Evolutionary conservation across 2,888 invertebrate genomes (phyloP).

Genomic region (Dicycla oo): DNA sequence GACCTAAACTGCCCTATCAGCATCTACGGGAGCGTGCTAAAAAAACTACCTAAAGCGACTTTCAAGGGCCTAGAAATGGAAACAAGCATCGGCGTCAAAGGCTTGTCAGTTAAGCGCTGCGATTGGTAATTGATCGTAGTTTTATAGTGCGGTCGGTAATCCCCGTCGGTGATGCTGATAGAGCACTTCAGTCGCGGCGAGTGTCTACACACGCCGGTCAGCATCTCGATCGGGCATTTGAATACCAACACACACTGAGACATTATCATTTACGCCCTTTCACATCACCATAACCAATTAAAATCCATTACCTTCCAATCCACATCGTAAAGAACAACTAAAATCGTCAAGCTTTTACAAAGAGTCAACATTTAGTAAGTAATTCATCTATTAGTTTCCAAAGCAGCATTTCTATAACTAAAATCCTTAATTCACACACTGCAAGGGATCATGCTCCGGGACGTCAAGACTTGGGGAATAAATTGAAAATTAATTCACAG

Average conservation of each 20-base stretch:
- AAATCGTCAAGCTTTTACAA: slow-evolving; percentile 88
- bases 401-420: slow-evolving; percentile 86
- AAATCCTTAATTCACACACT: slow-evolving; percentile 82
- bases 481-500: slow-evolving; percentile 68
- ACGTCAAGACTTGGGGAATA: slow-evolving; percentile 79
- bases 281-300: slow-evolving; percentile 89
- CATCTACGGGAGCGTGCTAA: slow-evolving; percentile 89
- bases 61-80: slow-evolving; percentile 79
- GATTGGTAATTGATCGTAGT: slow-evolving; percentile 66
- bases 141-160: slow-evolving; percentile 84
- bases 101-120: slow-evolving; percentile 75
- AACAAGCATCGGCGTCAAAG: slow-evolving; percentile 78
- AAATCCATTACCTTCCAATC: slow-evolving; percentile 90
- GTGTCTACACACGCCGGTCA: slow-evolving; percentile 83
- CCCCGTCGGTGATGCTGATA: slow-evolving; percentile 88
- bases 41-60: slow-evolving; percentile 84
- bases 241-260: slow-evolving; percentile 93
- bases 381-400: slow-evolving; percentile 79
- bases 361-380: slow-evolving; percentile 89
- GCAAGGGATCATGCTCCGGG: slow-evolving; percentile 87
- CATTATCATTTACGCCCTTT: slow-evolving; percentile 87
- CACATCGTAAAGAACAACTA: slow-evolving; percentile 89
- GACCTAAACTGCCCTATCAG: slow-evolving; percentile 90
- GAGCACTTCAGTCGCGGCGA: slow-evolving; percentile 85
- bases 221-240: slow-evolving; percentile 92